A percentile compares a stretch with the other conserved stretches of the same genome.
Evolutionary conservation across 1,140 invertebrate genomes (phyloP).

Genomic region (Hylaeus anthracinus): DNA sequence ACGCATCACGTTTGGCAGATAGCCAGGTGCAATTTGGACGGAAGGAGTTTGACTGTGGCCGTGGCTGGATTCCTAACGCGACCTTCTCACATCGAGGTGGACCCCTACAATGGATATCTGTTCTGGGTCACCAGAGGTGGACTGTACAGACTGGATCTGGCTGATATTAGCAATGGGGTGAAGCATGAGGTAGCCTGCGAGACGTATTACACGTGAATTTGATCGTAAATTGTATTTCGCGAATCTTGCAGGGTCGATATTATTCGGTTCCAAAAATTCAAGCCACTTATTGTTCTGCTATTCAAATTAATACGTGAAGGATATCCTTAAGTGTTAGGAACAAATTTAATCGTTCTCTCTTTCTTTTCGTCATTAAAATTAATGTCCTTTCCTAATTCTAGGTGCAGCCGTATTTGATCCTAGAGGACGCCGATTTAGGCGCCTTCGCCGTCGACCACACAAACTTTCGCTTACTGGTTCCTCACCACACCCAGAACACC

Average conservation of each 20-base stretch:
- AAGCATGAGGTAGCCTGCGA: slow-evolving; percentile 80
- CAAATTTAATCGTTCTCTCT: too few relatives aligned
- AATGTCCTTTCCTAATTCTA: background rate
- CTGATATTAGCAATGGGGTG: slow-evolving; percentile 86
- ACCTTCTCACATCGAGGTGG: slow-evolving; percentile 91
- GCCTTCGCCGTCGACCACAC: slow-evolving; percentile 90
- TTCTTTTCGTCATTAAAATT: too few relatives aligned
- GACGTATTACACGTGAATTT: too few relatives aligned
- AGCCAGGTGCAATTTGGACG: slow-evolving; percentile 87
- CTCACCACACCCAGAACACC: slow-evolving; percentile 87
- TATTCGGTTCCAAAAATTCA: too few relatives aligned
- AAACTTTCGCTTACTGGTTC: slow-evolving; percentile 90
- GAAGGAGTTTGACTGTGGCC: slow-evolving; percentile 85
- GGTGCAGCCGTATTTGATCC: slow-evolving; percentile 81
- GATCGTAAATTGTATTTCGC: too few relatives aligned
- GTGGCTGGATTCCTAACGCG: slow-evolving; percentile 84
- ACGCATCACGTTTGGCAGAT: slow-evolving; percentile 84
- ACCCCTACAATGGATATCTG: slow-evolving; percentile 95
- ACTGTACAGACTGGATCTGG: slow-evolving; percentile 89
- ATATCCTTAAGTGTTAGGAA: too few relatives aligned
- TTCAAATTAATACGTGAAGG: too few relatives aligned
- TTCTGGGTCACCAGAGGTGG: slow-evolving; percentile 89
- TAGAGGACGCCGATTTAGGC: slow-evolving; percentile 83
- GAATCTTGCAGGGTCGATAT: too few relatives aligned
- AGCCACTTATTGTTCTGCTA: too few relatives aligned